A percentile compares a stretch with the other conserved stretches of the same genome.
phyloP scores from a whole-genome alignment of 30 jellyfish, hydroid and myxozoan genomes.

The Nemopilema nomurai region DNA sequence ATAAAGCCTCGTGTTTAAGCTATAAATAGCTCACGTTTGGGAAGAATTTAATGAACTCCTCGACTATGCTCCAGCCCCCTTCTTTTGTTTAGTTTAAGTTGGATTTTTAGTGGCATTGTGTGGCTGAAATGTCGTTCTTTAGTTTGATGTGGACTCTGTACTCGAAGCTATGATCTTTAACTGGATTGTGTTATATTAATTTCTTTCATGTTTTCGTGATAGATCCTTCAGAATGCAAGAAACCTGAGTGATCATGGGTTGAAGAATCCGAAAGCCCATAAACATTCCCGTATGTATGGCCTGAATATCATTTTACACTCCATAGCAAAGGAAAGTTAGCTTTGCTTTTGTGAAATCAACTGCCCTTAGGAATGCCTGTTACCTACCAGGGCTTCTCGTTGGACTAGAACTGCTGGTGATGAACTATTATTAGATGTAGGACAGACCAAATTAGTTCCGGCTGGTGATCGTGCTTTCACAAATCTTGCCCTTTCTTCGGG shows the following conservation, averaged over 20 bases:
- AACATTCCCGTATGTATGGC: conserved; percentile 58
- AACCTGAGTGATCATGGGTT: conserved; percentile 86
- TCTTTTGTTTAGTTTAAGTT: no score
- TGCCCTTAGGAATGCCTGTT: background rate
- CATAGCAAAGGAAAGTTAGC: no score
- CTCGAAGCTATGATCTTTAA: no score
- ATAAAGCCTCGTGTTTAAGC: no score
- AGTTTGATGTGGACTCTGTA: no score
- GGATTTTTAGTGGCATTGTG: no score
- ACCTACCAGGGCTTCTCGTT: no score
- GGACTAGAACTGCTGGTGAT: background rate
- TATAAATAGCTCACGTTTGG: no score
- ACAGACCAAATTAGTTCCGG: background rate
- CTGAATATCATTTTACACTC: no score
- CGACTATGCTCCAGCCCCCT: no score
- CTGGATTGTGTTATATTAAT: background rate
- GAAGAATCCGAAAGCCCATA: conserved; percentile 84
- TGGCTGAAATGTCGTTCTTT: no score
- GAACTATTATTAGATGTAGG: background rate
- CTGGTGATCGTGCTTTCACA: background rate
- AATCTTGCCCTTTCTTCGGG: background rate
- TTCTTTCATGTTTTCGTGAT: background rate
- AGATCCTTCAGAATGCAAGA: conserved; percentile 70
- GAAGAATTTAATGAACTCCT: no score
- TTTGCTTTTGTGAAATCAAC: background rate